A percentile compares a stretch with the other conserved stretches of the same genome.
phyloP scores from a whole-genome alignment of 2,113 vertebrate genomes.

The Xiphophorus hellerii region DNA sequence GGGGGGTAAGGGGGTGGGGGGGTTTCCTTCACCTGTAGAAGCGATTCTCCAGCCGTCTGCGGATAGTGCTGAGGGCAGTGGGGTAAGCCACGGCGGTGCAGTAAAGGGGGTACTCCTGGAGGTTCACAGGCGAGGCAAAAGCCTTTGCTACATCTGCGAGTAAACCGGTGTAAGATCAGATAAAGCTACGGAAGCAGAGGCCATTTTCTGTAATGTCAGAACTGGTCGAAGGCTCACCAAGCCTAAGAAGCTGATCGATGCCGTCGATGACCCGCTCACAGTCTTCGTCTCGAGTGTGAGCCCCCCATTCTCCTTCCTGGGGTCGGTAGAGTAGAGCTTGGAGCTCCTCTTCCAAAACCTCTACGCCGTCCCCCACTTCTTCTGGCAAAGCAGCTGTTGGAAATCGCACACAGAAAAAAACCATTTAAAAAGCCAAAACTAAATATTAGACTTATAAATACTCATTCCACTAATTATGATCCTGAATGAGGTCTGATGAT shows the following conservation, averaged over 20 bases:
- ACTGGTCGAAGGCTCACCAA: conserved; percentile 81
- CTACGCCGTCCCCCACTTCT: conserved; percentile 91
- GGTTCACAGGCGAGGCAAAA: conserved; percentile 92
- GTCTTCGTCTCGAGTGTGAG: conserved; percentile 91
- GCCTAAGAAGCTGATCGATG: conserved; percentile 90
- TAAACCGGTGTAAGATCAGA: conserved; percentile 16
- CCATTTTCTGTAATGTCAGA: background rate
- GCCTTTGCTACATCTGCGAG: conserved; percentile 91
- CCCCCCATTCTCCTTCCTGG: conserved; percentile 96
- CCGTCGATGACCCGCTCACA: conserved; percentile 90
- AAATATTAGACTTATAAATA: background rate
- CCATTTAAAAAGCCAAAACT: background rate
- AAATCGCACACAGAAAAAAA: conserved; percentile 1
- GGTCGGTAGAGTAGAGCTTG: conserved; percentile 91
- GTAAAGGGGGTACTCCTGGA: conserved; percentile 94
- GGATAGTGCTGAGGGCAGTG: conserved; percentile 94
- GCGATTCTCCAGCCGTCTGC: conserved; percentile 91
- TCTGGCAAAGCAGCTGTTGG: conserved; percentile 85
- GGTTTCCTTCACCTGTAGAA: conserved; percentile 88
- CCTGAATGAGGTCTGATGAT: too few relatives aligned
- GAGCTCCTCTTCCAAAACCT: conserved; percentile 91
- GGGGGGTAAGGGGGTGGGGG: too few relatives aligned
- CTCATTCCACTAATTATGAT: too few relatives aligned
- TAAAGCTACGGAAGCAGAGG: background rate
- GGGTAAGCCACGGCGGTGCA: conserved; percentile 97